These are phyloP conservation scores for Mus spretus DNA, from an alignment of 2,797 vertebrate genomes.

Conservation along the genomic window DNA sequence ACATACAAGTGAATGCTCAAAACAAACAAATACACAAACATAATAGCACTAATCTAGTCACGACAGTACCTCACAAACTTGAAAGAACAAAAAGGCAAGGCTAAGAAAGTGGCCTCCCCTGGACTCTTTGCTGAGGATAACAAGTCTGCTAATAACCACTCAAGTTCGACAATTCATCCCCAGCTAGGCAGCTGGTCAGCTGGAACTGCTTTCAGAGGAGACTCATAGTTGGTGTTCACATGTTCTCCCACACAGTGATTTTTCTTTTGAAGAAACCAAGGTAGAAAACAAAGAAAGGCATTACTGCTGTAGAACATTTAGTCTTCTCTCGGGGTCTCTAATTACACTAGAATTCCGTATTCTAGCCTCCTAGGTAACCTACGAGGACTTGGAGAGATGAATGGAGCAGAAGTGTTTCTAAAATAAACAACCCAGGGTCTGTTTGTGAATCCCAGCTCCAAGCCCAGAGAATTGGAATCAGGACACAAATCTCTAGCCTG, in stretches of 20 bases:
- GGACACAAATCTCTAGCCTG: neutral
- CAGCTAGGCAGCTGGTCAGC: neutral
- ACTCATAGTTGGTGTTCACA: slow-evolving; percentile 15
- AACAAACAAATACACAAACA: neutral
- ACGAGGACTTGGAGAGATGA: slow-evolving; percentile 25
- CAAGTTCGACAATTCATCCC: slow-evolving; percentile 3
- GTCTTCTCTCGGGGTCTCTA: slow-evolving; percentile 44
- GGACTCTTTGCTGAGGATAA: neutral
- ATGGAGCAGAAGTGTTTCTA: neutral
- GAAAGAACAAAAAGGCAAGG: neutral
- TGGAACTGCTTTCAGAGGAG: slow-evolving; percentile 3
- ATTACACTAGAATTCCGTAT: slow-evolving; percentile 17
- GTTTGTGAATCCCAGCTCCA: neutral
- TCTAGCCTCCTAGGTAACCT: slow-evolving; percentile 40
- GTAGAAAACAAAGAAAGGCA: slow-evolving; percentile 29
- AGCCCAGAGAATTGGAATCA: neutral
- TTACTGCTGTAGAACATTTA: slow-evolving; percentile 20
- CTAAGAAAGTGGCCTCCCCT: neutral
- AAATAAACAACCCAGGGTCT: neutral
- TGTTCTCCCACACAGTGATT: slow-evolving; percentile 43
- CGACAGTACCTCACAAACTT: neutral
- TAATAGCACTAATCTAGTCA: neutral
- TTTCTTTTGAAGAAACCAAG: slow-evolving; percentile 50
- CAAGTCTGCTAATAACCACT: neutral
- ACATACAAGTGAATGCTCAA: neutral